Conservation (phyloP, 2,797 vertebrate genomes). For the Microctenopoma lineatum region DNA sequence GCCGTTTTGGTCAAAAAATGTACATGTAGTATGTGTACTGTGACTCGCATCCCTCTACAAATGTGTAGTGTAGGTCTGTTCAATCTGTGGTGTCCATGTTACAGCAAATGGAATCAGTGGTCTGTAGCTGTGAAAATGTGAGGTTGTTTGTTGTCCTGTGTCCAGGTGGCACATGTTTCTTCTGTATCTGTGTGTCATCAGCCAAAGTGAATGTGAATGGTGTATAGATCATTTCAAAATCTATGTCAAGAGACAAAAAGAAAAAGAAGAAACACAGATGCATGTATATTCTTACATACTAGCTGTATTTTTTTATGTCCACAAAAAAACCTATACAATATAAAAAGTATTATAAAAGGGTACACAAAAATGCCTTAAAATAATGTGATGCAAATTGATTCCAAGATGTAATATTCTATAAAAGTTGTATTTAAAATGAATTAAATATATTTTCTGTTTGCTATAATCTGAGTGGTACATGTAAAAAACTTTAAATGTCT, state of each 20-base stretch:
- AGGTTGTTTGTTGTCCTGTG: constrained; percentile 19
- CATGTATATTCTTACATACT: constrained; percentile 49
- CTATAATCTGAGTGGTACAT: constrained; percentile 23
- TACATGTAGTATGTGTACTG: constrained; percentile 1
- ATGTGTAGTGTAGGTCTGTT: constrained; percentile 9
- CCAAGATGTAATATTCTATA: constrained; percentile 30
- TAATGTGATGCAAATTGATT: constrained; percentile 42
- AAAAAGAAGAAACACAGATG: constrained; percentile 7
- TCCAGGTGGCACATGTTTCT: constrained; percentile 5
- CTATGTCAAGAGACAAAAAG: neutral
- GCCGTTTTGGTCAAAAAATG: constrained; percentile 27
- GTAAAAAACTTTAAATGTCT: constrained; percentile 9
- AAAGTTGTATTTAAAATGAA: constrained; percentile 27
- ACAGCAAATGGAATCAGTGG: constrained; percentile 6
- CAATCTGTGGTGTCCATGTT: constrained; percentile 23
- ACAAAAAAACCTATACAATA: constrained; percentile 17
- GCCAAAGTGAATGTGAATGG: constrained; percentile 55
- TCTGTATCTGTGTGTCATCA: constrained; percentile 27
- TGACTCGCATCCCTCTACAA: constrained; percentile 14
- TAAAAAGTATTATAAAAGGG: constrained; percentile 12
- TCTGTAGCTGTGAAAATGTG: constrained; percentile 12
- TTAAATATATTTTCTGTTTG: constrained; percentile 18
- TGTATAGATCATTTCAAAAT: constrained; percentile 7
- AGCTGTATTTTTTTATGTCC: constrained; percentile 60
- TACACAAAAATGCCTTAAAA: constrained; percentile 65